Evolutionary conservation across 2,797 vertebrate species (phyloP).

Genomic region (Borostomias antarcticus): DNA sequence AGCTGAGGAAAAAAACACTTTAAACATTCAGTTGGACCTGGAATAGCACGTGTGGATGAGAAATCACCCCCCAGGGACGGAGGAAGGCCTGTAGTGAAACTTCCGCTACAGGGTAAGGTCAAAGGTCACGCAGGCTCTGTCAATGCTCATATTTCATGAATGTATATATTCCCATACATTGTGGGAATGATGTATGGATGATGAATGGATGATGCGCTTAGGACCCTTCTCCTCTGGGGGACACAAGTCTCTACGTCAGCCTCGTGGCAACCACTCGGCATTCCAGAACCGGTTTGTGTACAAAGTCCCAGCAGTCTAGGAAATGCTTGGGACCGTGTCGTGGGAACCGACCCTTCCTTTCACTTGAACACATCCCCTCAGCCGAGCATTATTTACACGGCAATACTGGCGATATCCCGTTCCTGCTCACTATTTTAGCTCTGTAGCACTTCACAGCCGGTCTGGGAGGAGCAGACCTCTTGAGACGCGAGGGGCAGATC

Average conservation of each 20-base stretch:
- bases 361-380: constrained; percentile 27
- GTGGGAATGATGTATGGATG: neutral
- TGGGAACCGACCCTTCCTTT: constrained; percentile 61
- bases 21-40: neutral
- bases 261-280: constrained; percentile 20
- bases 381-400: constrained; percentile 45
- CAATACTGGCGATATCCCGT: constrained; percentile 55
- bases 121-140: constrained; percentile 19
- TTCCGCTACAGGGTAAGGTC: constrained; percentile 11
- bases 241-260: constrained; percentile 50
- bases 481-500: constrained; percentile 8
- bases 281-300: constrained; percentile 53
- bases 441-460: constrained; percentile 11
- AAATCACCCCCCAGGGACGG: constrained; percentile 17
- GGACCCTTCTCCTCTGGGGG: neutral
- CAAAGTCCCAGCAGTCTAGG: constrained; percentile 45
- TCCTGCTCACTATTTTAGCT: constrained; percentile 31
- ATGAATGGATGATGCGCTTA: constrained; percentile 18
- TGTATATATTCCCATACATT: constrained; percentile 35
- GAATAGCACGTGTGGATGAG: neutral
- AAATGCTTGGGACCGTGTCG: constrained; percentile 56
- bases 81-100: neutral
- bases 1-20: neutral
- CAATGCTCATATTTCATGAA: constrained; percentile 20
- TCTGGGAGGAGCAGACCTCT: constrained; percentile 34